These are phyloP conservation scores for Drosophila grimshawi DNA, from an alignment of 1,140 invertebrate genomes.

Conservation along the genomic window DNA sequence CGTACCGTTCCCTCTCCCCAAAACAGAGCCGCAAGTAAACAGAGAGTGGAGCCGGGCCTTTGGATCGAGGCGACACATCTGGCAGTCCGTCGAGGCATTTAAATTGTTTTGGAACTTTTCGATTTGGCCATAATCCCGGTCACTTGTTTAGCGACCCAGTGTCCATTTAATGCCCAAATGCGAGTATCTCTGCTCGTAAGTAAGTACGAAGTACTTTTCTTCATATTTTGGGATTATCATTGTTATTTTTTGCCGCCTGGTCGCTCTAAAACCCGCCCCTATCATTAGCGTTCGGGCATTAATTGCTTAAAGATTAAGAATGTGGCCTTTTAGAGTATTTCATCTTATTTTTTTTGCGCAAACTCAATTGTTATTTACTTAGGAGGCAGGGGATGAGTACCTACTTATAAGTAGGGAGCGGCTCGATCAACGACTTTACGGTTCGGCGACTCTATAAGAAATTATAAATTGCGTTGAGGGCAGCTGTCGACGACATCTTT, in stretches of 20 bases:
- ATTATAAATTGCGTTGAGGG: constrained; percentile 59
- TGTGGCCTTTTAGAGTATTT: constrained; percentile 45
- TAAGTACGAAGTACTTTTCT: constrained; percentile 29
- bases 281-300: constrained; percentile 61
- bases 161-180: constrained; percentile 26
- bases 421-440: constrained; percentile 69
- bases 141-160: constrained; percentile 41
- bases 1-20: constrained; percentile 20
- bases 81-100: constrained; percentile 51
- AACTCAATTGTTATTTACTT: constrained; percentile 68
- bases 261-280: constrained; percentile 45
- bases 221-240: constrained; percentile 65
- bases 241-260: constrained; percentile 49
- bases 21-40: constrained; percentile 62
- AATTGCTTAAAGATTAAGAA: constrained; percentile 78
- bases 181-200: constrained; percentile 21
- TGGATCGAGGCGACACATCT: constrained; percentile 54
- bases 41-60: constrained; percentile 12
- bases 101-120: constrained; percentile 64
- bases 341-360: constrained; percentile 35
- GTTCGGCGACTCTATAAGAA: constrained; percentile 50
- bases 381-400: constrained; percentile 38
- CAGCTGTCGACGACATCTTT: constrained; percentile 69
- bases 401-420: constrained; percentile 21
- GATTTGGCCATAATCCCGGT: constrained; percentile 57